Evolutionary conservation across 2,113 vertebrate genomes (phyloP), one percentile per base, ranked within the genome.

Genomic region (Ellobius talpinus): DNA sequence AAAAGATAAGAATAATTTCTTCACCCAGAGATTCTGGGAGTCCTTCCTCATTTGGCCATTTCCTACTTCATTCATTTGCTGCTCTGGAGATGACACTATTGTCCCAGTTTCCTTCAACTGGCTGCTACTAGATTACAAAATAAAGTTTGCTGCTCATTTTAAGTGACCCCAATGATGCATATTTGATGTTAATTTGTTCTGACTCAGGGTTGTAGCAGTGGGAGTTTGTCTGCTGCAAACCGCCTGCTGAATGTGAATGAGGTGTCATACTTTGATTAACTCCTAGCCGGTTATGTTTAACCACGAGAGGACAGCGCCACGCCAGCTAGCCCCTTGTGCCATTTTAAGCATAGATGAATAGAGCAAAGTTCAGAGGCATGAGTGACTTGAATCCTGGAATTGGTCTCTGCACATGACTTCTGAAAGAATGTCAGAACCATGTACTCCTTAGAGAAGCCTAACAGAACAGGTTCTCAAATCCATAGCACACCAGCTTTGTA

Each of bases 391-490:
- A 95, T 98, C 93, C 89, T 78, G 95, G 96, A 98, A 97, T 94
- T 91, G 89, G 81, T 97, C 92, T 96, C 95, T 97, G 36, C 0
- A 0, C 89, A 95, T 79, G 63, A 90, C 81, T 85, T 98, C 74
- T 96, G 96, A 98, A 98, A 98, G 97, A 96, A 97, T 98, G 96
- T 97, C n/a, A 11, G 94, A 98, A 89, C 89, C 97, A 45, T 73
- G 31, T 95, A 88, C 88, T 98, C 97, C 97, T 98, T 96, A 98
- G 87, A 82, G 81, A 63, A n/a, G 89, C 86, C 96, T 98, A 98
- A 98, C 98, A 98, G 63, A 96, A 78, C 95, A 93, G 91, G 95
- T 96, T 98, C 47, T 94, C 97, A 97, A 97, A 98, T 98, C 98
- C 97, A 89, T 90, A 97, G 94, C 97, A 82, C 87, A 90, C 55